A percentile compares a stretch with the other conserved stretches of the same genome.
Conservation (phyloP, 64 coral and sea anemone species). For the Hydrozoanthus tunicans region DNA sequence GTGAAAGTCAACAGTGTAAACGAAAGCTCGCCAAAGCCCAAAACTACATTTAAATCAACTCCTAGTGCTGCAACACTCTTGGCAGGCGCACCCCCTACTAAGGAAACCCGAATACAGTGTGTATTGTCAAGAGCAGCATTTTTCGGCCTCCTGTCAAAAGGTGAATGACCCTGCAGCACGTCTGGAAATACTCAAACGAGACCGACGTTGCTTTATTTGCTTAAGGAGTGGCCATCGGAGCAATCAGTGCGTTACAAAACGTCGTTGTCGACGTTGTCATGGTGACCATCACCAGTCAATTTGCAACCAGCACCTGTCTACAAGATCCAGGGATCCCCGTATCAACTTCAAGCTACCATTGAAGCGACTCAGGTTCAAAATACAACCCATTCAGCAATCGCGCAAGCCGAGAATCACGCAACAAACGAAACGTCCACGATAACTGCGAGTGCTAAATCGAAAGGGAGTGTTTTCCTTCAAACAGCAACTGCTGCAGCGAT, state of each 20-base stretch:
- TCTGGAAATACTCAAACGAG: conserved; percentile 50
- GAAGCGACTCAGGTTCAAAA: conserved; percentile 16
- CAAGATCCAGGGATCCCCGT: neutral
- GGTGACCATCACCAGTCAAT: conserved; percentile 14
- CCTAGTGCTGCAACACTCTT: conserved; percentile 25
- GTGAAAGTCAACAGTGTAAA: conserved; percentile 39
- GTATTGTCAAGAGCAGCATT: conserved; percentile 56
- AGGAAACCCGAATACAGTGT: conserved; percentile 55
- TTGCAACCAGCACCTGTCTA: conserved; percentile 3
- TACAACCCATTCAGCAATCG: conserved; percentile 4
- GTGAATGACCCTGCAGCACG: neutral
- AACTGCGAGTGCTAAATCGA: conserved; percentile 6
- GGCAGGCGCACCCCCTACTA: neutral
- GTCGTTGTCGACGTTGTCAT: conserved; percentile 21
- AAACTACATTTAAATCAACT: neutral
- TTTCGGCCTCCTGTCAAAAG: conserved; percentile 60
- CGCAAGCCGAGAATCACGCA: neutral
- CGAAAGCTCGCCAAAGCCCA: conserved; percentile 13
- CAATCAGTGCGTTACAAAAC: conserved; percentile 18
- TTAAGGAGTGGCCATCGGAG: conserved; percentile 38
- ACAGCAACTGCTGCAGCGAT: conserved; percentile 45
- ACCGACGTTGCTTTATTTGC: conserved; percentile 67
- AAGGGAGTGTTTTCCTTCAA: conserved; percentile 51
- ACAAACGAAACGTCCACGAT: conserved; percentile 16
- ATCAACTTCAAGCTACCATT: neutral